These are phyloP conservation scores for Yponomeuta plumbellus DNA, from an alignment of 2,888 invertebrate genomes.

Conservation along the genomic window DNA sequence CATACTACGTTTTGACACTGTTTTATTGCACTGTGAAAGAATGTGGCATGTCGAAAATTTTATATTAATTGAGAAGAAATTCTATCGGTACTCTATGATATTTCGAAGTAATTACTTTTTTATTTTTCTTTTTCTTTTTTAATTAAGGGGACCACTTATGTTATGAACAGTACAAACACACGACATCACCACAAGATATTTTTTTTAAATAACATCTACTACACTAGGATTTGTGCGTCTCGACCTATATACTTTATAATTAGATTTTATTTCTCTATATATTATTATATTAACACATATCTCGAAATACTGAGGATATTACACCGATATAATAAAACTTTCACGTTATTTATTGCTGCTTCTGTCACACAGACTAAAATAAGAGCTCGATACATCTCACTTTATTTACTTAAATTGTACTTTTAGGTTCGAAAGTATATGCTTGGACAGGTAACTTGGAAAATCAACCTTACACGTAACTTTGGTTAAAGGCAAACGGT, in stretches of 20 bases:
- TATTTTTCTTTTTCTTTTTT: neutral
- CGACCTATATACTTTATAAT: conserved; percentile 41
- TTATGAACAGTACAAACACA: conserved; percentile 6
- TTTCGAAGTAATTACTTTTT: neutral
- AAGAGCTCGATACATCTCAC: conserved; percentile 67
- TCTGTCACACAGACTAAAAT: conserved; percentile 68
- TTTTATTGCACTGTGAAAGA: conserved; percentile 33
- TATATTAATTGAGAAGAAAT: neutral
- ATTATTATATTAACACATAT: neutral
- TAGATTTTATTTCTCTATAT: neutral
- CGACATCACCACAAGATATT: neutral
- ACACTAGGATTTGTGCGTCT: conserved; percentile 73
- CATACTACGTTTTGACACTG: conserved; percentile 54
- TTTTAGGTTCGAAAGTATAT: conserved; percentile 36
- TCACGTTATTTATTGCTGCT: conserved; percentile 61
- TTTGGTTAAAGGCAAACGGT: conserved; percentile 10
- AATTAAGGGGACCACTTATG: neutral
- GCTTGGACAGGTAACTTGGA: conserved; percentile 2
- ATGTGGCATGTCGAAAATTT: neutral
- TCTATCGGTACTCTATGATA: neutral
- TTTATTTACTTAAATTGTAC: conserved; percentile 48
- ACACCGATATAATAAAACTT: conserved; percentile 7
- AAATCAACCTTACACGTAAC: conserved; percentile 5
- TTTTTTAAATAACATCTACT: conserved; percentile 31
- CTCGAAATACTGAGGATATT: conserved; percentile 24